Evolutionary conservation across 2,797 vertebrate species (phyloP).

Genomic region (Centropyge bicolor): DNA sequence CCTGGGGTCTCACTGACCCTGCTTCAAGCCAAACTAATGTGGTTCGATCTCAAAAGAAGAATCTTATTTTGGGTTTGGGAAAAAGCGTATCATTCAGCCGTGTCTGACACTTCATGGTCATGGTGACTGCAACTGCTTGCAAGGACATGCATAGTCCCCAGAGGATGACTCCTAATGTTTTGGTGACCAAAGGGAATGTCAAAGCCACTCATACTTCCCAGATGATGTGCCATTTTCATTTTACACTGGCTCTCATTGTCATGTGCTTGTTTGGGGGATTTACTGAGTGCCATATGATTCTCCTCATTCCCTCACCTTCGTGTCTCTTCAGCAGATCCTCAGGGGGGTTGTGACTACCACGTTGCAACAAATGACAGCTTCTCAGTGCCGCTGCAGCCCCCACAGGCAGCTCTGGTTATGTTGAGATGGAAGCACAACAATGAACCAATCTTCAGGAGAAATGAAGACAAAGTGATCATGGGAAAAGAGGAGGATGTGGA

Average conservation of each 20-base stretch:
- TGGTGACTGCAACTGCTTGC: neutral
- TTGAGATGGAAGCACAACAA: neutral
- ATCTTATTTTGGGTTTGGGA: too few species aligned
- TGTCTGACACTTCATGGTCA: neutral
- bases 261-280: too few species aligned
- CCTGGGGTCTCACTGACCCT: neutral
- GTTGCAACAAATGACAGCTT: rapidly evolving
- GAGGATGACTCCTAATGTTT: neutral
- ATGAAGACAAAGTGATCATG: rapidly evolving
- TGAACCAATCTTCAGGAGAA: too few species aligned
- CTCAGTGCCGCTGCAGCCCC: rapidly evolving
- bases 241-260: too few species aligned
- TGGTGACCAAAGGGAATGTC: too few species aligned
- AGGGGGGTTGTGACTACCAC: rapidly evolving
- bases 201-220: too few species aligned
- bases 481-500: rapidly evolving
- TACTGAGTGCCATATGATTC: neutral
- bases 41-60: neutral
- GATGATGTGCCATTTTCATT: too few species aligned
- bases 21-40: too few species aligned
- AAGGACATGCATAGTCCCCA: neutral
- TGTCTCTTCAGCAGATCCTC: neutral
- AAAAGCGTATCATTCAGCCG: too few species aligned
- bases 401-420: rapidly evolving
- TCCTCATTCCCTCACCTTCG: neutral